Conservation (phyloP, 2,113 vertebrate species). For the Ciconia maguari region DNA sequence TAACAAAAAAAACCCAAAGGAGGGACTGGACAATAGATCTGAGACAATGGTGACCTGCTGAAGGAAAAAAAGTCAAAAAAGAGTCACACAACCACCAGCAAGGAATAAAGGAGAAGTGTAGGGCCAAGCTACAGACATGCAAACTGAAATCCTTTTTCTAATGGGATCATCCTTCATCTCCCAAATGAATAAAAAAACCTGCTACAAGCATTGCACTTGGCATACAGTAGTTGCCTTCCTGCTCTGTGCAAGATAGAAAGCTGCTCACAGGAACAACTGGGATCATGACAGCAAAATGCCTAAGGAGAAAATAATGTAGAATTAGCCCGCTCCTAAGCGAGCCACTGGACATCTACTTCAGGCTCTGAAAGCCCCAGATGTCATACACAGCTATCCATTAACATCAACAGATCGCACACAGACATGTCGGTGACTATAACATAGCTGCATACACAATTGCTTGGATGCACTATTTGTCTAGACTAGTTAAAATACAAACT, state of each 20-base stretch:
- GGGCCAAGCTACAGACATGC: not conserved
- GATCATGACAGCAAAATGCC: not conserved
- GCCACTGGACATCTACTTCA: not conserved
- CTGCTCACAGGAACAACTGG: not conserved
- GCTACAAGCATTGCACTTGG: not conserved
- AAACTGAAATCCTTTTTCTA: not conserved
- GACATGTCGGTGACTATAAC: not conserved
- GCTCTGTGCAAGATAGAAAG: not conserved
- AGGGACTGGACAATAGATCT: not conserved
- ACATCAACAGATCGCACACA: not conserved
- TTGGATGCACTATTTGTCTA: not conserved
- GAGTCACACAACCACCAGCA: not conserved
- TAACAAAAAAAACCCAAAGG: not conserved
- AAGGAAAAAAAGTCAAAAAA: not conserved
- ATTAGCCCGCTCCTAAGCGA: not conserved
- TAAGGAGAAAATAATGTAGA: not conserved
- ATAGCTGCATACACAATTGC: not conserved
- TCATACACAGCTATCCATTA: not conserved
- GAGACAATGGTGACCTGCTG: not conserved
- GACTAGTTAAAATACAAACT: not conserved
- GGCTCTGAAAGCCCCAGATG: not conserved
- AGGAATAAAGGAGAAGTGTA: not conserved
- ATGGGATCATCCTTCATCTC: not conserved
- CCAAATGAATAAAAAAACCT: not conserved
- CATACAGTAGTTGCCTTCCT: not conserved